Conservation (phyloP, 2,888 invertebrate genomes). For the Platypus cylindrus region DNA sequence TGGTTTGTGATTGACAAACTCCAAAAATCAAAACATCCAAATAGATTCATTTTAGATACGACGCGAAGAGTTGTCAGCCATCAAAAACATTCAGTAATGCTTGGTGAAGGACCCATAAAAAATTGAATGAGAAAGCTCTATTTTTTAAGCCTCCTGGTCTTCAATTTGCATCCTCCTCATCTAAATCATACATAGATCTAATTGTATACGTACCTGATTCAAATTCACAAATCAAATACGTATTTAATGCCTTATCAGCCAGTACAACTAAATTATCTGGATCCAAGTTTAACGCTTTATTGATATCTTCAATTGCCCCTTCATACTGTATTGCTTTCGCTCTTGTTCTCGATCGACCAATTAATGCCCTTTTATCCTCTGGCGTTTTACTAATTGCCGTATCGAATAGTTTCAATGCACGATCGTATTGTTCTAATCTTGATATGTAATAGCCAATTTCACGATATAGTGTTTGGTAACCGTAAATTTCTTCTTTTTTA, state of each 20-base stretch:
- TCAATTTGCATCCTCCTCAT: no score
- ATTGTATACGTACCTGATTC: conserved; percentile 26
- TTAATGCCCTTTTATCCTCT: conserved; percentile 39
- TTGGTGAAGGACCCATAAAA: no score
- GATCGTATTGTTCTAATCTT: conserved; percentile 29
- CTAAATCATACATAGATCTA: no score
- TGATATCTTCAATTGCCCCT: conserved; percentile 42
- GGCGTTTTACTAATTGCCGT: conserved; percentile 27
- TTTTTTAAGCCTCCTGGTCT: no score
- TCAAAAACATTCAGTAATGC: no score
- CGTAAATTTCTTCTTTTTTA: conserved; percentile 26
- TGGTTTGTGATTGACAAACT: no score
- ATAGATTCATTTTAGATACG: no score
- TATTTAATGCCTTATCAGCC: conserved; percentile 29
- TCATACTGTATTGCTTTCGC: conserved; percentile 42
- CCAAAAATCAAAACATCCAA: no score
- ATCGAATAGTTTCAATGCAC: conserved; percentile 28
- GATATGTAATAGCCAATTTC: conserved; percentile 29
- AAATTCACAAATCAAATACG: conserved; percentile 32
- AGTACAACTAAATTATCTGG: conserved; percentile 26
- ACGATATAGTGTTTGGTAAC: conserved; percentile 26
- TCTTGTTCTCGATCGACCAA: conserved; percentile 41
- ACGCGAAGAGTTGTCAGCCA: no score
- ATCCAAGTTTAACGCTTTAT: conserved; percentile 32
- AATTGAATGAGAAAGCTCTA: no score